Evolutionary conservation across 2,888 invertebrate genomes (phyloP).

Genomic region (Melanostoma scalare): DNA sequence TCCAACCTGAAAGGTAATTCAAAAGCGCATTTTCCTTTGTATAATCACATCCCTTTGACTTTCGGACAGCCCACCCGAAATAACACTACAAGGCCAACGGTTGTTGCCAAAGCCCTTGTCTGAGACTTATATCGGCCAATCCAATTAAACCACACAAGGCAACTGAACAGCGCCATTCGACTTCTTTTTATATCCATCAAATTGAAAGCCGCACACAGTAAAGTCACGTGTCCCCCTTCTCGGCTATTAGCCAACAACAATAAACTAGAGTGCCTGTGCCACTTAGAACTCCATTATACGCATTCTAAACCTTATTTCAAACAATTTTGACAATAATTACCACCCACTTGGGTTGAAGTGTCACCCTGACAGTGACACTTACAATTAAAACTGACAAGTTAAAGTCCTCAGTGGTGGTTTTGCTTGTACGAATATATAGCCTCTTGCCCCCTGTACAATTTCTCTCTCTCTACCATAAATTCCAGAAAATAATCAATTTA

Average conservation of each 20-base stretch:
- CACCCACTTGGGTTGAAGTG: conserved; percentile 57
- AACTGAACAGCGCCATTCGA: conserved; percentile 57
- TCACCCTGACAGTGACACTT: conserved; percentile 57
- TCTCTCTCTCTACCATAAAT: conserved; percentile 4
- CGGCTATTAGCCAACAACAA: conserved; percentile 43
- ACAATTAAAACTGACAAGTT: conserved; percentile 62
- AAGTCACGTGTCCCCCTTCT: conserved; percentile 48
- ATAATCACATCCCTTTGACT: neutral
- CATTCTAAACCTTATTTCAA: conserved; percentile 52
- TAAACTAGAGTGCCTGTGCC: conserved; percentile 54
- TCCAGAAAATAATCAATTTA: conserved; percentile 66
- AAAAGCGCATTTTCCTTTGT: no score
- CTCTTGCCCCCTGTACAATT: no score
- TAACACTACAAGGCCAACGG: neutral
- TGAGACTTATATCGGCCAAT: conserved; percentile 57
- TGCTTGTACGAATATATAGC: neutral
- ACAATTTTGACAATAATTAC: conserved; percentile 69
- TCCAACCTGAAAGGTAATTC: no score
- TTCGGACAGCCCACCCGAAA: conserved; percentile 6
- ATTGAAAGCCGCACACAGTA: conserved; percentile 41
- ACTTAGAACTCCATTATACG: conserved; percentile 68
- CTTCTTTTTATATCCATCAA: conserved; percentile 43
- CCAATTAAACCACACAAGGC: conserved; percentile 43
- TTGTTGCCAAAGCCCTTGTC: conserved; percentile 22
- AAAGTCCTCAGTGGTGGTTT: conserved; percentile 1